Evolutionary conservation across 2,888 invertebrate species (phyloP), one percentile per base, ranked within the genome.

Genomic region (Tachina grossa): DNA sequence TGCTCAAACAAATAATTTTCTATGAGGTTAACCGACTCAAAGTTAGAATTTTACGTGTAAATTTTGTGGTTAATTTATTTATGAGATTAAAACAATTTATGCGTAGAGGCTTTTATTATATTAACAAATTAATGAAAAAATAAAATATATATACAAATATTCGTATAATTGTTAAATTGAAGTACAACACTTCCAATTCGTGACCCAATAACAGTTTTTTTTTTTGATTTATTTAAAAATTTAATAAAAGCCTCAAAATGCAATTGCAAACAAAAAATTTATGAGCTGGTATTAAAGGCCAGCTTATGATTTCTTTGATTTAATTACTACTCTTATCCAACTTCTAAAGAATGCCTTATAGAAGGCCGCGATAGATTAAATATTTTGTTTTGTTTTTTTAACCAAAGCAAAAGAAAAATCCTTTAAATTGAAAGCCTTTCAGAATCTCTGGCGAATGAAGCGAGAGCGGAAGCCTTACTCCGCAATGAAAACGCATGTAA

Each of bases 61-160:
- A 78, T 72, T 78, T 74, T 78, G 82, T 41, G 85, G 85, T 82
- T 19, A 74, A 71, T 75, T 83, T 71, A 83, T 83, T 72, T 83
- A 83, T 77, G 77, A 77, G 57, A 77, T 77, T 83, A 57, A 81
- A 81, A 68, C 45, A 51, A 75, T 74, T 82, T 69, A 43, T 68
- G 51, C 68, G n/a, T 59, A 19, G 10, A 11, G 6, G 2, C 53
- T 45, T 53, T 43, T 69, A 6, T 39, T 59, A 19, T 14, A 41
- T 41, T 22, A 14, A 31, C 9, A 51, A 49, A 39, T 9, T 31
- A 66, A 66, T 51, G 16, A 55, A 55, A 39, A 49, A 9, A n/a
- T 4, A 8, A 68, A 53, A 16, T 1, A 65, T 47, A 47, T 9
- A 22, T 9, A 57, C 1, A 57, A 14, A 22, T 22, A 5, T 16